These are phyloP conservation scores for Lipophrys pholis DNA, from an alignment of 2,113 vertebrate genomes.

Conservation along the genomic window DNA sequence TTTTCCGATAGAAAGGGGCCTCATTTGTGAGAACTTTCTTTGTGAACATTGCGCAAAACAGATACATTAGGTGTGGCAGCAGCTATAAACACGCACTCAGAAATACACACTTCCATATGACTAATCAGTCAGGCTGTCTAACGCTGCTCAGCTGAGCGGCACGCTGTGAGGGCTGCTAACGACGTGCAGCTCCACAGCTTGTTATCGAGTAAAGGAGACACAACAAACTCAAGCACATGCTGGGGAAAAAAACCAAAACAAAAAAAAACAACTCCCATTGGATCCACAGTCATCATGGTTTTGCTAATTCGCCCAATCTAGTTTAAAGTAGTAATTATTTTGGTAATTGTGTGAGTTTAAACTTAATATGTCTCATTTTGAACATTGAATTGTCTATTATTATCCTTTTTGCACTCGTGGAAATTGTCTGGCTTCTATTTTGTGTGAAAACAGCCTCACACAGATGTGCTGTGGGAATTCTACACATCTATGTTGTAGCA, in stretches of 20 bases:
- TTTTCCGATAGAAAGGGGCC: neutral
- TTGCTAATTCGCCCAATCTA: neutral
- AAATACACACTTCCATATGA: conserved; percentile 39
- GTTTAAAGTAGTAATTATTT: neutral
- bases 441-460: too few relatives aligned
- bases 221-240: conserved; percentile 10
- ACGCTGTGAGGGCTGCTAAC: conserved; percentile 26
- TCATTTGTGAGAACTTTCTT: neutral
- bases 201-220: conserved; percentile 18
- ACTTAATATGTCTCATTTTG: neutral
- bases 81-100: conserved; percentile 1
- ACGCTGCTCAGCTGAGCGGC: conserved; percentile 46
- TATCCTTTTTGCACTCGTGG: too few relatives aligned
- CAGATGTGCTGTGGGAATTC: too few relatives aligned
- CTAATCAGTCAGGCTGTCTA: conserved; percentile 52
- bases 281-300: neutral
- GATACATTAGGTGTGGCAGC: conserved; percentile 26
- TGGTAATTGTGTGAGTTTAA: neutral
- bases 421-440: too few relatives aligned
- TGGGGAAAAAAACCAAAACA: neutral
- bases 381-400: too few relatives aligned
- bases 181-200: conserved; percentile 23
- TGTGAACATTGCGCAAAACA: conserved; percentile 27
- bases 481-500: too few relatives aligned
- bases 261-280: neutral